Base-by-base conservation (phyloP, 1,140 invertebrate genomes). In the Trichoplusia ni region DNA sequence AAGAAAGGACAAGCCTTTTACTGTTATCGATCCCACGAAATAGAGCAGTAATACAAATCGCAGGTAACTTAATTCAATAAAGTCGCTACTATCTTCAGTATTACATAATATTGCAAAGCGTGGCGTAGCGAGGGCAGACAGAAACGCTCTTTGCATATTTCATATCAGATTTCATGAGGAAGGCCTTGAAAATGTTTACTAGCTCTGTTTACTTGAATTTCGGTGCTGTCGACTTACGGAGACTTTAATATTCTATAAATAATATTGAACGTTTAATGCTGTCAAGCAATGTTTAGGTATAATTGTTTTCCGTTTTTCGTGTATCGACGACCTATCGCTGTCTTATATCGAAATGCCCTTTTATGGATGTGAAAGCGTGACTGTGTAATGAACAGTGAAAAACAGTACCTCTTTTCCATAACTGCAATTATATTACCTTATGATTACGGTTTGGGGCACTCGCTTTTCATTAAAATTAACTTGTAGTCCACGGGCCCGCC, bases 121-220 rank as follows among this genome's bases (percentile, higher is more conserved):
- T 13, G 11, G 18, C n/a, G 16, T 9, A 38, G 16, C 21, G 33
- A 31, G 14, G 37, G 38, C 23, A 25, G 4, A 2, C 16, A 66
- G 35, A 27, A 66, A 66, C 70, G 62, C 51, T 69, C 64, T 73
- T 64, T 73, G 66, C 66, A 73, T 73, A 73, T 73, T 73, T 73
- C 66, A 69, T 73, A 69, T 60, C 70, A 69, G 65, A 73, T 66
- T 73, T 73, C 70, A 69, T 47, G 59, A 23, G 38, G 47, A 23
- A 35, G 53, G 7, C 58, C 61, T 56, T 63, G 56, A 64, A 61
- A 56, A 53, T 51, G 40, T 59, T 42, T 44, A 40, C 14, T 4
- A 6, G 21, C 40, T 42, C 31, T 68, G 54, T 65, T 65, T 59
- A 44, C 42, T 35, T 13, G 6, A 21, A 47, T 51, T 54, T 29